Conservation (phyloP, 1,140 invertebrate genomes). For the Temnothorax longispinosus region DNA sequence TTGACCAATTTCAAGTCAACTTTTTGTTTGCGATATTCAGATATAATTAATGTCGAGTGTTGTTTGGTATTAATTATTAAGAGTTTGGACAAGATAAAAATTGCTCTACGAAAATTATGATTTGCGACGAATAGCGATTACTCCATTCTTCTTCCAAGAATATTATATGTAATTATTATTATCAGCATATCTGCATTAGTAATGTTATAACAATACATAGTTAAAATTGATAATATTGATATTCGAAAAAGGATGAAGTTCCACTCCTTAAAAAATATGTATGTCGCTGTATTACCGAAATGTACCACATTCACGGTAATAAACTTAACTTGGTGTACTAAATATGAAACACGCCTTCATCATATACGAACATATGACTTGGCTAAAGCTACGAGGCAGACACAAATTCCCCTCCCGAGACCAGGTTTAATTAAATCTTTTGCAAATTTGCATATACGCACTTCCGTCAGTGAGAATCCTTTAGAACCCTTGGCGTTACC, state of each 20-base stretch:
- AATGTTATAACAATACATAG: no score
- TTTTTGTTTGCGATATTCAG: not conserved
- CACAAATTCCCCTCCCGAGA: conserved; percentile 70
- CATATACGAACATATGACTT: conserved; percentile 35
- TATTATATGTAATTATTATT: not conserved
- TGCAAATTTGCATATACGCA: conserved; percentile 83
- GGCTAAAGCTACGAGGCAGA: conserved; percentile 57
- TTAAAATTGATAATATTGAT: not conserved
- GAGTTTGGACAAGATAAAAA: not conserved
- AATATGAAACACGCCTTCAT: conserved; percentile 66
- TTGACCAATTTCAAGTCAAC: conserved; percentile 22
- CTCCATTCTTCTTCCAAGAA: not conserved
- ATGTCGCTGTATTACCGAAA: not conserved
- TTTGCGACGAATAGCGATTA: not conserved
- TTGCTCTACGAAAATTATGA: not conserved
- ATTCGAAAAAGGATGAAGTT: not conserved
- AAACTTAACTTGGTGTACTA: conserved; percentile 45
- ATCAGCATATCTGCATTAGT: not conserved
- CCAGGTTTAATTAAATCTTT: conserved; percentile 85
- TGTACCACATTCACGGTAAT: conserved; percentile 18
- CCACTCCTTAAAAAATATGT: not conserved
- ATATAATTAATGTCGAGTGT: not conserved
- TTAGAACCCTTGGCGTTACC: conserved; percentile 74
- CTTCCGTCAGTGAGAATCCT: conserved; percentile 77
- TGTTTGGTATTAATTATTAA: not conserved